A percentile compares a stretch with the other conserved stretches of the same genome.
Conservation (phyloP, 1,140 invertebrate genomes). For the Drosophila pectinifera region DNA sequence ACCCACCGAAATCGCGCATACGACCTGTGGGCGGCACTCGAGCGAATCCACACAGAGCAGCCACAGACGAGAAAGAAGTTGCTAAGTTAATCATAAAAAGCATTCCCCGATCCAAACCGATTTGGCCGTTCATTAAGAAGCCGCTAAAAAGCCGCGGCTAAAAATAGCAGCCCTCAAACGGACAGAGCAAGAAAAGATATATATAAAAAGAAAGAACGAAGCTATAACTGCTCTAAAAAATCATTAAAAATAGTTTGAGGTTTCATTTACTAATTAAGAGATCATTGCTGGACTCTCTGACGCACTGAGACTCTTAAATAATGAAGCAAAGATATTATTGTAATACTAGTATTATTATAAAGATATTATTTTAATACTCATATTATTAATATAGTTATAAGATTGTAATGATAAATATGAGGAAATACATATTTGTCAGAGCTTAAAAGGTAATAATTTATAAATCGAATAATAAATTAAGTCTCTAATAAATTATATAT, state of each 20-base stretch:
- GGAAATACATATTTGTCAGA: too few species aligned
- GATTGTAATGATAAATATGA: too few species aligned
- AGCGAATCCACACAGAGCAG: slow-evolving; percentile 27
- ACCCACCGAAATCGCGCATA: slow-evolving; percentile 63
- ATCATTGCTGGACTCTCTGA: too few species aligned
- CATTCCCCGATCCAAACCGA: slow-evolving; percentile 41
- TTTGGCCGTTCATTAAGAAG: slow-evolving; percentile 51
- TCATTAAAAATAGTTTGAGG: not conserved
- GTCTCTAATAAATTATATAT: too few species aligned
- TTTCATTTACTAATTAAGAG: not conserved
- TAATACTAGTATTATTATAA: too few species aligned
- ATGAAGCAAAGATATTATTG: too few species aligned
- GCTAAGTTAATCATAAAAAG: slow-evolving; percentile 75
- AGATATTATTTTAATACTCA: too few species aligned
- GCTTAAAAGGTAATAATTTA: too few species aligned
- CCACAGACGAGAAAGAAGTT: slow-evolving; percentile 29
- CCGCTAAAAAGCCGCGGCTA: slow-evolving; percentile 59
- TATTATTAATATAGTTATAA: too few species aligned
- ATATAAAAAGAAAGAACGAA: not conserved
- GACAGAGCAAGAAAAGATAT: not conserved
- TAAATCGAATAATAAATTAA: too few species aligned
- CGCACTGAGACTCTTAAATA: too few species aligned
- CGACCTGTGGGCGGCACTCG: slow-evolving; percentile 52
- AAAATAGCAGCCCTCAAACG: slow-evolving; percentile 49
- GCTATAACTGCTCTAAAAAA: not conserved